Evolutionary conservation across 2,797 vertebrate species (phyloP).

Genomic region (Rousettus madagascariensis): DNA sequence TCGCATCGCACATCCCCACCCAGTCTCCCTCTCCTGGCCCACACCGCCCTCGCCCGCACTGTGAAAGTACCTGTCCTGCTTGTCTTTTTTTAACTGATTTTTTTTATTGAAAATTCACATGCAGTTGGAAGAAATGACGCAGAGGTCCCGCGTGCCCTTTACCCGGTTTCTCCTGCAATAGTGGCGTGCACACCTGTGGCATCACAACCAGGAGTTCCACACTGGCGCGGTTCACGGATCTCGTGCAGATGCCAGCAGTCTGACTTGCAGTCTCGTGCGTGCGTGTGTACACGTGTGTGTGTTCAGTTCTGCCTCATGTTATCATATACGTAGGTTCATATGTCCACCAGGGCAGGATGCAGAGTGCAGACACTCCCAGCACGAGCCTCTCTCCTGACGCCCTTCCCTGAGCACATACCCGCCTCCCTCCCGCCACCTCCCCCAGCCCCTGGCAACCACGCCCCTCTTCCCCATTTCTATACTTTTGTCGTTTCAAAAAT

Average conservation of each 20-base stretch:
- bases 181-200: not conserved
- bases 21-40: not conserved
- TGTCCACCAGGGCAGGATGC: not conserved
- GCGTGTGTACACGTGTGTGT: not conserved
- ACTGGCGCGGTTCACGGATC: not conserved
- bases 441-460: not conserved
- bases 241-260: too few species aligned
- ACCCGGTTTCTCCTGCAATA: not conserved
- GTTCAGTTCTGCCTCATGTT: not conserved
- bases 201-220: not conserved
- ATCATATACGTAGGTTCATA: too few species aligned
- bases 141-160: not conserved
- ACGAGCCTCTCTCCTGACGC: not conserved
- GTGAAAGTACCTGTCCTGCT: not conserved
- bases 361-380: not conserved
- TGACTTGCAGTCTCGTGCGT: too few species aligned
- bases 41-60: not conserved
- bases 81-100: not conserved
- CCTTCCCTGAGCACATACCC: not conserved
- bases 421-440: not conserved
- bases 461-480: not conserved
- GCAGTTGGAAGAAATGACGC: not conserved
- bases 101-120: not conserved
- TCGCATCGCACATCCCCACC: accelerated
- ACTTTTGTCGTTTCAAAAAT: not conserved